A percentile compares a stretch with the other conserved stretches of the same genome.
Evolutionary conservation across 2,888 invertebrate species (phyloP).

Genomic region (Busseola fusca): DNA sequence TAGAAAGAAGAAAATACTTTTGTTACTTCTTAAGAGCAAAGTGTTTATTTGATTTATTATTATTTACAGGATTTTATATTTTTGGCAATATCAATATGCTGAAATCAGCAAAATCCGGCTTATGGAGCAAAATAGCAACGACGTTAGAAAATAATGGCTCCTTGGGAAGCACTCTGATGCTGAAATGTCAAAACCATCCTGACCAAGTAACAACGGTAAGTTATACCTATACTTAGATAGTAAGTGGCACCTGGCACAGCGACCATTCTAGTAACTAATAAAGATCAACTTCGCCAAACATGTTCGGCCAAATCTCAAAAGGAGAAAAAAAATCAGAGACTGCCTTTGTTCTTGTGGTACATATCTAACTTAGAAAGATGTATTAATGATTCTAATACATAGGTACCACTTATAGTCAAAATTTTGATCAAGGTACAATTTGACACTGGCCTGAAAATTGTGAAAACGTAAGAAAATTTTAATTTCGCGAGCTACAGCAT

Average conservation of each 20-base stretch:
- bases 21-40: neutral
- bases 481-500: too few relatives aligned
- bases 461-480: too few relatives aligned
- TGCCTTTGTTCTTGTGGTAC: too few relatives aligned
- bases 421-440: too few relatives aligned
- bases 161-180: slow-evolving; percentile 79
- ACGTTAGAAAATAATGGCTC: slow-evolving; percentile 81
- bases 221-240: slow-evolving; percentile 18
- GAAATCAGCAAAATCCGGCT: slow-evolving; percentile 77
- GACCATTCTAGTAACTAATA: neutral
- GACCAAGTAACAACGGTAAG: slow-evolving; percentile 78
- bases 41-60: slow-evolving; percentile 4
- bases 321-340: too few relatives aligned
- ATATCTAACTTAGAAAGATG: too few relatives aligned
- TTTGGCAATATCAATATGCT: slow-evolving; percentile 91
- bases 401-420: too few relatives aligned
- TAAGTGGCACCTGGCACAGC: neutral
- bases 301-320: too few relatives aligned
- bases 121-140: slow-evolving; percentile 88
- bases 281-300: too few relatives aligned
- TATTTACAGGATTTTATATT: slow-evolving; percentile 89
- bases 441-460: too few relatives aligned
- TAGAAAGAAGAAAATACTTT: neutral
- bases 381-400: too few relatives aligned
- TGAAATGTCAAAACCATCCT: slow-evolving; percentile 87